These are phyloP conservation scores for Hemiscyllium ocellatum DNA, from an alignment of 2,113 vertebrate genomes.

Conservation along the genomic window DNA sequence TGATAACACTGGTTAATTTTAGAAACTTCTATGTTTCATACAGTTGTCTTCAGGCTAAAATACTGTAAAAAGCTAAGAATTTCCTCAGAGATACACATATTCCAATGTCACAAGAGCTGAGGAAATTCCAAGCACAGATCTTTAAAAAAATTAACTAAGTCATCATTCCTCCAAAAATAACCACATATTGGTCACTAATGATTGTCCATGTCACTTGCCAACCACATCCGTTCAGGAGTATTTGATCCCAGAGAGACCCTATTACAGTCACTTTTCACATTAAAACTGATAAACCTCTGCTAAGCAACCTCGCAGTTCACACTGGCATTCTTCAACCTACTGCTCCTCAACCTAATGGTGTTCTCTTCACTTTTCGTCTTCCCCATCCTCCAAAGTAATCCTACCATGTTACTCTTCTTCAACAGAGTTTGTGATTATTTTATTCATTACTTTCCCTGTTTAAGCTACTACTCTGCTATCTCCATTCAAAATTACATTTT, in stretches of 20 bases:
- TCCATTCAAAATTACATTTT: neutral
- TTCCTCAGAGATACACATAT: neutral
- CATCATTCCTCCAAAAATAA: neutral
- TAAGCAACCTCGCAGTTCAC: neutral
- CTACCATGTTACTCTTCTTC: neutral
- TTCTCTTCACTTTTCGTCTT: neutral
- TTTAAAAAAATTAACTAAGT: neutral
- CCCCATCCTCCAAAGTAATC: neutral
- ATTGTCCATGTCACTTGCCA: neutral
- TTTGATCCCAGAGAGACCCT: neutral
- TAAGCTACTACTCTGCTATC: neutral
- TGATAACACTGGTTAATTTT: neutral
- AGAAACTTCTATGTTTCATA: neutral
- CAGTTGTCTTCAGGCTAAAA: neutral
- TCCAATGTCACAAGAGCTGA: neutral
- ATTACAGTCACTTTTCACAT: neutral
- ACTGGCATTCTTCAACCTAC: neutral
- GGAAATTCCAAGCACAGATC: neutral
- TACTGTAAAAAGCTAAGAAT: neutral
- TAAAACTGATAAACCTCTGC: neutral
- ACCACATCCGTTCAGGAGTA: neutral
- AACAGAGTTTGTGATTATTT: neutral
- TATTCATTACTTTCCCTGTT: neutral
- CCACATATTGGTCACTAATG: neutral
- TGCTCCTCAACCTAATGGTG: neutral